Conservation (phyloP, 2,888 invertebrate species). For the Lithophane leautieri region DNA sequence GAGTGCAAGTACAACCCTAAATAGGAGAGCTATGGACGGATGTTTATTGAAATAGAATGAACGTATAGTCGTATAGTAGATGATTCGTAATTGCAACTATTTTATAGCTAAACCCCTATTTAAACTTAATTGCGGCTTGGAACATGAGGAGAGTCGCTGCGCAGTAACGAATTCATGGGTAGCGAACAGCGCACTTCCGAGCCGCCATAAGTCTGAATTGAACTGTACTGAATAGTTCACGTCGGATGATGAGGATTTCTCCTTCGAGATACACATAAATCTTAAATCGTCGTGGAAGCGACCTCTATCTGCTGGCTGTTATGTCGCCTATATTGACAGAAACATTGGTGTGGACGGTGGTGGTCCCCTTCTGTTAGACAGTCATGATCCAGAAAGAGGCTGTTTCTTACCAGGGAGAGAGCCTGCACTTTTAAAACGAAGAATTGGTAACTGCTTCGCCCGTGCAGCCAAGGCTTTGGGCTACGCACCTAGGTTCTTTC, state of each 20-base stretch:
- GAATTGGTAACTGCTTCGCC: too few species aligned
- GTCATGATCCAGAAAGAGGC: neutral
- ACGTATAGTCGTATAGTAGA: neutral
- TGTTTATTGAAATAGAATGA: constrained; percentile 12
- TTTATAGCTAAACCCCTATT: neutral
- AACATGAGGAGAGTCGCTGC: too few species aligned
- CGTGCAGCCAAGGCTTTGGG: neutral
- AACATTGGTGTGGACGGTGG: neutral
- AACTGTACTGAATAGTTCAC: too few species aligned
- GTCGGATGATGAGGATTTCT: neutral
- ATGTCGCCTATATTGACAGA: neutral
- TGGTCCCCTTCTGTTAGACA: neutral
- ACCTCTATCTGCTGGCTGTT: neutral
- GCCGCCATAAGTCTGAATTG: too few species aligned
- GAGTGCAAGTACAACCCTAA: constrained; percentile 41
- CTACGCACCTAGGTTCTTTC: too few species aligned
- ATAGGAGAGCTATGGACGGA: constrained; percentile 5
- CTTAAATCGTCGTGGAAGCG: neutral
- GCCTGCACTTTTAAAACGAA: neutral
- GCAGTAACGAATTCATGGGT: too few species aligned
- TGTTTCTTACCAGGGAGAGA: too few species aligned
- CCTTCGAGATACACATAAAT: neutral
- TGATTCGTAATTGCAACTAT: neutral
- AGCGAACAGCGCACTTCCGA: too few species aligned
- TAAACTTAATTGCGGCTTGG: too few species aligned